phyloP scores from a whole-genome alignment of 2,888 invertebrate genomes.

The Chrysodeixis includens region DNA sequence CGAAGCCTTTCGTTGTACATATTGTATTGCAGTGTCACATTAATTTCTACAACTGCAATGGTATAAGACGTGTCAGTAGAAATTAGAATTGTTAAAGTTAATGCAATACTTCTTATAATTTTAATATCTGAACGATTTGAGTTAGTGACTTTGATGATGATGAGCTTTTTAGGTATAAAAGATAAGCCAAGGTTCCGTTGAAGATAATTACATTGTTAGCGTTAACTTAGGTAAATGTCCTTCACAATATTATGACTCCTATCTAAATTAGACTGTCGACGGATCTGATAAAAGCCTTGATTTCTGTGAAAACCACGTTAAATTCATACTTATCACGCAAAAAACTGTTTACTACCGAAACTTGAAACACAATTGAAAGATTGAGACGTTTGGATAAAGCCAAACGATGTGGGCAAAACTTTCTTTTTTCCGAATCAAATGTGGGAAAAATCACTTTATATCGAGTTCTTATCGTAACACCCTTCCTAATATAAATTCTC shows the following conservation, averaged over 20 bases:
- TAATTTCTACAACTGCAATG: no score
- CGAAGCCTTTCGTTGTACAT: no score
- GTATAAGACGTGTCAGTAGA: no score
- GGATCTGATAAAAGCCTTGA: not conserved
- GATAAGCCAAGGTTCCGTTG: no score
- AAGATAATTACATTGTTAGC: no score
- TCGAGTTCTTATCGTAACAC: conserved; percentile 55
- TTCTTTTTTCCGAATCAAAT: conserved; percentile 25
- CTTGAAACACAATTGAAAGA: conserved; percentile 45
- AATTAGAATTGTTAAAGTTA: no score
- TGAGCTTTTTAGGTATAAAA: no score
- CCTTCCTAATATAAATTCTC: conserved; percentile 52
- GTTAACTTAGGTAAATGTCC: not conserved
- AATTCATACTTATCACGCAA: not conserved
- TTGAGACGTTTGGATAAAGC: conserved; percentile 29
- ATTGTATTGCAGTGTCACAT: no score
- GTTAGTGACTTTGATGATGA: no score
- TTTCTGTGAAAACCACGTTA: not conserved
- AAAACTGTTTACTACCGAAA: not conserved
- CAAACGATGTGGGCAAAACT: conserved; percentile 17
- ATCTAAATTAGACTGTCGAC: not conserved
- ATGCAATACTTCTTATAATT: no score
- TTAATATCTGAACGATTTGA: no score
- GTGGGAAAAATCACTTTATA: conserved; percentile 53
- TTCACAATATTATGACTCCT: not conserved